A percentile compares a stretch with the other conserved stretches of the same genome.
phyloP scores from a whole-genome alignment of 2,113 vertebrate genomes.

The Mesoclemmys tuberculata region DNA sequence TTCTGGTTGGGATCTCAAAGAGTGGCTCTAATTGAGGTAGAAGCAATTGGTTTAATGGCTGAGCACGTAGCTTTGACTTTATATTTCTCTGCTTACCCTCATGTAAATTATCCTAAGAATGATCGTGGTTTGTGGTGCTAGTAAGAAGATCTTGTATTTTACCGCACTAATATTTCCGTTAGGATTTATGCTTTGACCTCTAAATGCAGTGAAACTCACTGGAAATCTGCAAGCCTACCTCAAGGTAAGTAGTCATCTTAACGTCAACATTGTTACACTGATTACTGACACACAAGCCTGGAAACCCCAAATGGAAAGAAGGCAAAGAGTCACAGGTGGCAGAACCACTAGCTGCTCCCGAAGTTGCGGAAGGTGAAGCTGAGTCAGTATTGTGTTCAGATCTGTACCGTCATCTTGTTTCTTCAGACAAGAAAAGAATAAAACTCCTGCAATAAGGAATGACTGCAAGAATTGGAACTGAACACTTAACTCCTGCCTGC shows the following conservation, averaged over 20 bases:
- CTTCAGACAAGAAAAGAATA: neutral
- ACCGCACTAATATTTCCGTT: neutral
- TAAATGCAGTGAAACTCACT: neutral
- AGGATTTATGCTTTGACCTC: neutral
- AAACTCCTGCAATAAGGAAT: neutral
- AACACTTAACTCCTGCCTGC: rapidly evolving
- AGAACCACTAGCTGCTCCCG: neutral
- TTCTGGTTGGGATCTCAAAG: no score
- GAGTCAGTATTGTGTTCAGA: neutral
- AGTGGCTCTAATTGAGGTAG: neutral
- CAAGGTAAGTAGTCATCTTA: neutral
- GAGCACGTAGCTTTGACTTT: neutral
- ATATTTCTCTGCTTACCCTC: neutral
- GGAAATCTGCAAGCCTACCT: neutral
- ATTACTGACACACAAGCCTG: neutral
- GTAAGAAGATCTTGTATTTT: neutral
- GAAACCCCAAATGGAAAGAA: neutral
- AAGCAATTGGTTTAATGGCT: neutral
- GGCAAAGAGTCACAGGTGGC: neutral
- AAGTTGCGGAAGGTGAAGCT: neutral
- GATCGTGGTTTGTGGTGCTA: neutral
- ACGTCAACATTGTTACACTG: rapidly evolving
- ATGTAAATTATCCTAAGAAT: neutral
- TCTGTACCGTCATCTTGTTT: neutral
- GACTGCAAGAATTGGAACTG: neutral